Evolutionary conservation across 2,113 vertebrate genomes (phyloP), one percentile per base, ranked within the genome.

Genomic region (Chrysemys picta): DNA sequence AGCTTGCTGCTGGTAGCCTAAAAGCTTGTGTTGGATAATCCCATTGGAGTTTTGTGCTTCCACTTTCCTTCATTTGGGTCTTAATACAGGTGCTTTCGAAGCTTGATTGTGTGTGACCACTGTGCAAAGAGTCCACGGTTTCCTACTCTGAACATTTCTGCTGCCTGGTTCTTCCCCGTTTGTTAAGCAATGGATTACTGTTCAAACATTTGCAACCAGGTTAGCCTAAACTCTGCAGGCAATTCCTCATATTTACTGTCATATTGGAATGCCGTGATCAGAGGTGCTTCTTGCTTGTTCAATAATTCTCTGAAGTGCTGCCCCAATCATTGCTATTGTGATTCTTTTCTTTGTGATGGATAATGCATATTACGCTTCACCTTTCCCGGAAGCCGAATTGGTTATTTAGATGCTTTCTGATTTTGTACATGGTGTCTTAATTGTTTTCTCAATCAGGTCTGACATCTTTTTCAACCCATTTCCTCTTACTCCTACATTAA

Each of bases 171-270:
- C 90, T 90, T 89, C 92, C 94, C 87, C 81, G n/a, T 96, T 95
- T 96, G 93, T 91, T 94, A 93, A 96, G 93, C 88, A 65, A 79
- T 49, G 82, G 96, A 76, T 98, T 94, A 81, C 54, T 90, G 82
- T 92, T 90, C 94, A 95, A 91, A 94, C 12, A 72, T 22, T 93
- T 19, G 83, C 53, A 97, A 88, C 87, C 53, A 10, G 52, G 4
- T 81, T 72, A 90, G 22, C 38, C 75, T 90, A 47, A 91, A 82
- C 90, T 80, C 89, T 82, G 81, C 57, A 83, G 85, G 72, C 94
- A 96, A 1, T 79, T 82, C 50, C 88, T 78, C 0, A 53, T 82
- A 91, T 89, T 94, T 81, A 89, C 90, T 95, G 91, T 94, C 87
- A 94, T 82, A 84, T 94, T 52, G 53, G 76, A 93, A 84, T 82